Evolutionary conservation across 2,797 vertebrate species (phyloP).

Genomic region (Syncerus caffer): DNA sequence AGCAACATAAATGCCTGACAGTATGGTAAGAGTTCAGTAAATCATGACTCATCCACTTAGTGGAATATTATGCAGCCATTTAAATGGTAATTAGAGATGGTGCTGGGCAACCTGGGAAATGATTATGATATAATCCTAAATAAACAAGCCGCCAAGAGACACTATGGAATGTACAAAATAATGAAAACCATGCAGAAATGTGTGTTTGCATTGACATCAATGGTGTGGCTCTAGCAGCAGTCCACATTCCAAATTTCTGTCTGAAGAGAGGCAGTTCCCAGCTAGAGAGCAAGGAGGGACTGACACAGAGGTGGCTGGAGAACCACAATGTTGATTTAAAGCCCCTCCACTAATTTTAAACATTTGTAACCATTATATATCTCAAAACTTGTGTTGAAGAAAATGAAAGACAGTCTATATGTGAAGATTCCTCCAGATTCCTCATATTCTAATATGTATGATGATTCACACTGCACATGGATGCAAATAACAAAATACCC

Average conservation of each 20-base stretch:
- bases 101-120: slow-evolving; percentile 7
- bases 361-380: neutral
- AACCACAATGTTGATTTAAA: neutral
- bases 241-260: neutral
- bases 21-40: slow-evolving; percentile 32
- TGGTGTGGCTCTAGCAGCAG: neutral
- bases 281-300: neutral
- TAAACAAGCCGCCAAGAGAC: slow-evolving; percentile 24
- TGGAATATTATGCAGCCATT: slow-evolving; percentile 65
- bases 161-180: neutral
- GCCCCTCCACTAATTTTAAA: neutral
- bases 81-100: slow-evolving; percentile 53
- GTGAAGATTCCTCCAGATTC: neutral
- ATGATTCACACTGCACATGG: neutral
- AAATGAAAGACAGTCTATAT: neutral
- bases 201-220: neutral
- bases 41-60: slow-evolving; percentile 14
- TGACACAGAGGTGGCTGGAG: neutral
- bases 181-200: slow-evolving; percentile 9
- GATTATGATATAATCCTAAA: slow-evolving; percentile 5
- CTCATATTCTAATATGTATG: neutral
- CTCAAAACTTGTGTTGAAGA: neutral
- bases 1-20: slow-evolving; percentile 24
- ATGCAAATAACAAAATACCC: neutral
- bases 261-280: neutral